Conservation (phyloP, 2,888 invertebrate genomes). For the Tachina fera region DNA sequence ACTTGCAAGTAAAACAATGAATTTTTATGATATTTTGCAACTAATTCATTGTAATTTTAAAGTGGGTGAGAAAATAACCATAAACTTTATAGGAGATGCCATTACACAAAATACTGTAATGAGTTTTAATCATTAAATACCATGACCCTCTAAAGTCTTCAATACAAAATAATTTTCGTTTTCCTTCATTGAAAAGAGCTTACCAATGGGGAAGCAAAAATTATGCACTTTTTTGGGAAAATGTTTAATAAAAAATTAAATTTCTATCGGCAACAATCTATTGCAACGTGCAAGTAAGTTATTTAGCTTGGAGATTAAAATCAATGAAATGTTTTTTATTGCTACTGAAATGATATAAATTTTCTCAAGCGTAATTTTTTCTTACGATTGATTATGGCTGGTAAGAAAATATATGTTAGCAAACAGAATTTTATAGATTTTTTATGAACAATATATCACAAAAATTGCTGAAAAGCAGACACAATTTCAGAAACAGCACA, state of each 20-base stretch:
- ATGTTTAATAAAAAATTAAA: slow-evolving; percentile 13
- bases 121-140: slow-evolving; percentile 52
- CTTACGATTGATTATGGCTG: slow-evolving; percentile 38
- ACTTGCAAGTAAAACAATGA: slow-evolving; percentile 43
- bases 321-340: slow-evolving; percentile 57
- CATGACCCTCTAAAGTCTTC: slow-evolving; percentile 33
- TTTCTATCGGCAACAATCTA: neutral
- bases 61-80: slow-evolving; percentile 59
- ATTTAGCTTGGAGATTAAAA: slow-evolving; percentile 14
- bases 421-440: neutral
- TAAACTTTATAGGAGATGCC: slow-evolving; percentile 54
- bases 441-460: no score
- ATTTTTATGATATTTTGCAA: slow-evolving; percentile 39
- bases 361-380: slow-evolving; percentile 33
- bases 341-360: slow-evolving; percentile 51
- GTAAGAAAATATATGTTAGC: slow-evolving; percentile 23
- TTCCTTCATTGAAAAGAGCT: neutral
- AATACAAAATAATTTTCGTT: slow-evolving; percentile 1
- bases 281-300: neutral
- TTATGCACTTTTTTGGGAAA: neutral
- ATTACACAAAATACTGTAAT: slow-evolving; percentile 53
- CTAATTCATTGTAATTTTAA: slow-evolving; percentile 36
- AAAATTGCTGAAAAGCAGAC: no score
- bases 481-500: no score
- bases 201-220: neutral